Base-by-base conservation (phyloP, 1,140 invertebrate genomes). In the Macrosteles quadrilineatus region DNA sequence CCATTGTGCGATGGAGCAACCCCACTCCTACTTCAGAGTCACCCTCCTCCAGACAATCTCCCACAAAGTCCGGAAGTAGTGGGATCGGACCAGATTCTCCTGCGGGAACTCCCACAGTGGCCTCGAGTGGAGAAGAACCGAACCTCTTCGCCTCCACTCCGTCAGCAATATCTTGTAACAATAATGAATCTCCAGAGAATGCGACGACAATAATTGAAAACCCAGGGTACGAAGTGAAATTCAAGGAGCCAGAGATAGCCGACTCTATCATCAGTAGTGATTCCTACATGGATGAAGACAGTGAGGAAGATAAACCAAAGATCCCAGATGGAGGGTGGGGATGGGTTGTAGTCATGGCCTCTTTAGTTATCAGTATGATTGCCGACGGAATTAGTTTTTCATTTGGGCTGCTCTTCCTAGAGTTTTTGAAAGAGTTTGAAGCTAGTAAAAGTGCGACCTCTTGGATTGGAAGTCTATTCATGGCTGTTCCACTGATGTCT, bases 361-460 rank as follows among this genome's bases (percentile, higher is more conserved):
- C 93, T 0, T 86, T 97, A 66, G 77, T 96, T 40, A 90, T 96
- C 45, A 95, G 93, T 27, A 87, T 97, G 81, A 92, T 98, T n/a
- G 93, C 94, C n/a, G 96, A 98, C 79, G 96, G 96, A 0, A 89
- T 98, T 11, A 94, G 93, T 31, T 96, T 97, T 77, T 95, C 94
- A 0, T 97, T 97, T 79, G 96, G 96, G 0, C 81, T 97, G 0
- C 85, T 98, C 17, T 95, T 93, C 75, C 89, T 91, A 0, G 90
- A 97, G 76, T 92, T 98, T 76, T 81, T 95, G n/a, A 83, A 89
- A 3, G 89, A 96, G 75, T 98, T 97, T 78, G 83, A 86, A 9
- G 90, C 90, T 43, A 89, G 87, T 30, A 93, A 93, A 74, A 88
- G 90, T 1, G 90, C 91, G 62, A 96, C 94, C 0, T 88, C 94